Evolutionary conservation across 2,113 vertebrate species (phyloP).

Genomic region (Rostratula benghalensis): DNA sequence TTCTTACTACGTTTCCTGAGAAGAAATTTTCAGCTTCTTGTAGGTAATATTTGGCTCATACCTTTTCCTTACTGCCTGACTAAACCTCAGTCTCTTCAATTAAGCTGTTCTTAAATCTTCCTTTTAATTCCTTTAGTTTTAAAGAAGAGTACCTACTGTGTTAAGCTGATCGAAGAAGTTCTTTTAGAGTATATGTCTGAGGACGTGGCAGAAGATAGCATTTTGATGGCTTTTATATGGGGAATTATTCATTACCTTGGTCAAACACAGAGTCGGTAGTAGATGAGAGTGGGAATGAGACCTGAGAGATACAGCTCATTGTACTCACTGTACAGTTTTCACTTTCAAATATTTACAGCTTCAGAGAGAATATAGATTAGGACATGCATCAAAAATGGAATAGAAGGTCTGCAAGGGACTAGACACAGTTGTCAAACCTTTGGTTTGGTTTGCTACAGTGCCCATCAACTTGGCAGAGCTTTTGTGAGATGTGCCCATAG

Average conservation of each 20-base stretch:
- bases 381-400: neutral
- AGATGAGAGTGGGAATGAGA: neutral
- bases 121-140: neutral
- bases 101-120: neutral
- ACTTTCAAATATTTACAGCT: neutral
- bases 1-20: neutral
- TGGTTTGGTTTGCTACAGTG: neutral
- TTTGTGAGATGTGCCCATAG: neutral
- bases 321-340: neutral
- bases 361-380: neutral
- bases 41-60: neutral
- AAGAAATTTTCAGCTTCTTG: neutral
- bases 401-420: neutral
- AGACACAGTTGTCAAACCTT: neutral
- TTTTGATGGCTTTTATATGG: neutral
- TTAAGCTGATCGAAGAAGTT: neutral
- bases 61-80: neutral
- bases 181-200: neutral
- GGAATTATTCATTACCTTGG: neutral
- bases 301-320: neutral
- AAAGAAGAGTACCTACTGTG: neutral
- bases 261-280: neutral
- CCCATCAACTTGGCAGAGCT: neutral
- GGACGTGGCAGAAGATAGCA: neutral
- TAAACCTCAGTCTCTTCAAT: neutral